phyloP scores from a whole-genome alignment of 2,888 invertebrate species.

The Xestia xanthographa region DNA sequence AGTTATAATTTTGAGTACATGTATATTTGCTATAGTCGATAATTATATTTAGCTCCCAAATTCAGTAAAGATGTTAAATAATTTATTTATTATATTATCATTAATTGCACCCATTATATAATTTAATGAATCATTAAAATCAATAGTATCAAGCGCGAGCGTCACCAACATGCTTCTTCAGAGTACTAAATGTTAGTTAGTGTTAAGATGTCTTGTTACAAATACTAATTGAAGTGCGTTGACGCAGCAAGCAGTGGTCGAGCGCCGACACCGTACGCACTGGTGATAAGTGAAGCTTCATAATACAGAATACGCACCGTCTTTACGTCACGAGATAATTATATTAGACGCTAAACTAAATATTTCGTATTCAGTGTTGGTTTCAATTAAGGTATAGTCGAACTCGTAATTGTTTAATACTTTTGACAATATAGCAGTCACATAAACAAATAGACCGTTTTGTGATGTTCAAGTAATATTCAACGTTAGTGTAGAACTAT shows the following conservation, averaged over 20 bases:
- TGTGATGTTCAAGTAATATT: neutral
- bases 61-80: conserved; percentile 47
- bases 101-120: conserved; percentile 65
- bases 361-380: conserved; percentile 19
- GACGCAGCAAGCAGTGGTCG: conserved; percentile 15
- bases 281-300: conserved; percentile 14
- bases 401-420: conserved; percentile 31
- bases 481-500: conserved; percentile 13
- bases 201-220: conserved; percentile 19
- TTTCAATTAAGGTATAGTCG: conserved; percentile 13
- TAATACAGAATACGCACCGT: conserved; percentile 42
- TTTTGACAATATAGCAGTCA: conserved; percentile 15
- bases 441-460: neutral
- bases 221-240: conserved; percentile 7
- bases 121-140: conserved; percentile 49
- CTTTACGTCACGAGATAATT: conserved; percentile 13
- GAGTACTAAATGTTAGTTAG: conserved; percentile 10
- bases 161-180: conserved; percentile 18
- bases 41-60: conserved; percentile 53
- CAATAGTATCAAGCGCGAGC: conserved; percentile 28
- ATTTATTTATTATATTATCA: conserved; percentile 45
- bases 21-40: conserved; percentile 54
- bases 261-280: conserved; percentile 11
- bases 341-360: conserved; percentile 18
- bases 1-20: conserved; percentile 67